Evolutionary conservation across 37 sponge, comb jelly and placozoan species (phyloP), one percentile per base, ranked within the genome.

Genomic region (Bolinopsis microptera): DNA sequence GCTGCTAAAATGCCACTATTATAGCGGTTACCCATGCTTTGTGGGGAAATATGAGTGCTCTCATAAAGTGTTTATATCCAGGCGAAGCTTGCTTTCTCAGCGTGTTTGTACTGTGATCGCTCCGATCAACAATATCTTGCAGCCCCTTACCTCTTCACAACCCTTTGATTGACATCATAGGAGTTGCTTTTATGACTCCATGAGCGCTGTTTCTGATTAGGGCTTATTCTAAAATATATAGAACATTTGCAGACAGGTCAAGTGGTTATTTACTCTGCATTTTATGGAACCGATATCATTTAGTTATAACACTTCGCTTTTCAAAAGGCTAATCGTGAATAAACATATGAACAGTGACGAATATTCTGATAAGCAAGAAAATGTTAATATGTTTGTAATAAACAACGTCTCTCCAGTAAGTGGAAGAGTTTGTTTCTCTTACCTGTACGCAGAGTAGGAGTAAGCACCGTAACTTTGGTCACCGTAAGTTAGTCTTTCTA

Each of bases 401-500:
- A n/a, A n/a, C n/a, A n/a, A n/a, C n/a, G n/a, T n/a, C n/a, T n/a
- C n/a, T n/a, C n/a, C n/a, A n/a, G n/a, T 23, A 72, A n/a, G 5
- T 23, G 27, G 13, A 28, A 30, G 18, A 72, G 22, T 5, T 72
- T 72, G 26, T 72, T 23, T n/a, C 75, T 30, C 22, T 24, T 30
- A 86, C 90, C 90, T 86, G 90, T 86, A 86, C 0, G 90, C 90
- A 2, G 35, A 21, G 90, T 86, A 86, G 24, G 32, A 35, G 61
- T 86, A 86, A 0, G 90, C 90, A 5, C 90, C 90, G 31, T 86
- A 86, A 34, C 90, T 86, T 22, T 8, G 8, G 21, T 39, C 61
- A 1, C 90, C 61, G 26, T 86, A 86, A 18, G 90, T 86, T 3
- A 86, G 90, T 23, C 36, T 38, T 48, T 86, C 35, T 28, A 28